Conservation (phyloP, 2,888 invertebrate species). For the Girardia tigrina region DNA sequence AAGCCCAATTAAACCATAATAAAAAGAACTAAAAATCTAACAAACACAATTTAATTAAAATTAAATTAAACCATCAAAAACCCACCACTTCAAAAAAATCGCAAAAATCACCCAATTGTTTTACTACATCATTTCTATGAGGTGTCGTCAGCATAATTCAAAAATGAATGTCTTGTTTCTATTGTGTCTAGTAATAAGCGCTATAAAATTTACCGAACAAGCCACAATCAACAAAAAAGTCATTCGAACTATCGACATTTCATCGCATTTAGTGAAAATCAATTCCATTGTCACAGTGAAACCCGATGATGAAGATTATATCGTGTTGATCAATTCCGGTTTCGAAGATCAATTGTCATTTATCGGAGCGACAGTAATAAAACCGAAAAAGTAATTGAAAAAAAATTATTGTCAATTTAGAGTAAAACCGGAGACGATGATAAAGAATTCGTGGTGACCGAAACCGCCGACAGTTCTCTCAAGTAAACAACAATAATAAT, state of each 20-base stretch:
- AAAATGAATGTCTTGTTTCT: slow-evolving; percentile 10
- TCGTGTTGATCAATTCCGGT: slow-evolving; percentile 60
- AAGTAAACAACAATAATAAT: slow-evolving; percentile 8
- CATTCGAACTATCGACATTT: slow-evolving; percentile 70
- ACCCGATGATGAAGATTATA: slow-evolving; percentile 63
- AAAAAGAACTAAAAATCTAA: no score
- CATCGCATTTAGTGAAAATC: slow-evolving; percentile 74
- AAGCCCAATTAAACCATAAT: no score
- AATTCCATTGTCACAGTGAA: slow-evolving; percentile 66
- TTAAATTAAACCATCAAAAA: no score
- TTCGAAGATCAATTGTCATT: slow-evolving; percentile 60
- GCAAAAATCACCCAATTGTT: no score
- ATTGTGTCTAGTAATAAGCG: not conserved
- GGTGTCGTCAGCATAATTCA: not conserved
- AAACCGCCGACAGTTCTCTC: slow-evolving; percentile 27
- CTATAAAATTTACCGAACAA: not conserved
- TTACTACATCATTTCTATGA: slow-evolving; percentile 5
- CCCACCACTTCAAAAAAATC: no score
- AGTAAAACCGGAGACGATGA: slow-evolving; percentile 35
- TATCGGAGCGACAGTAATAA: slow-evolving; percentile 59
- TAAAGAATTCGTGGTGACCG: slow-evolving; percentile 31
- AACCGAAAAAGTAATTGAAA: not conserved
- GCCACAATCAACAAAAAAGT: slow-evolving; percentile 57
- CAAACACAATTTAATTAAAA: no score
- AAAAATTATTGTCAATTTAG: slow-evolving; percentile 26